Evolutionary conservation across 2,888 invertebrate genomes (phyloP).

Genomic region (Timandra comae): DNA sequence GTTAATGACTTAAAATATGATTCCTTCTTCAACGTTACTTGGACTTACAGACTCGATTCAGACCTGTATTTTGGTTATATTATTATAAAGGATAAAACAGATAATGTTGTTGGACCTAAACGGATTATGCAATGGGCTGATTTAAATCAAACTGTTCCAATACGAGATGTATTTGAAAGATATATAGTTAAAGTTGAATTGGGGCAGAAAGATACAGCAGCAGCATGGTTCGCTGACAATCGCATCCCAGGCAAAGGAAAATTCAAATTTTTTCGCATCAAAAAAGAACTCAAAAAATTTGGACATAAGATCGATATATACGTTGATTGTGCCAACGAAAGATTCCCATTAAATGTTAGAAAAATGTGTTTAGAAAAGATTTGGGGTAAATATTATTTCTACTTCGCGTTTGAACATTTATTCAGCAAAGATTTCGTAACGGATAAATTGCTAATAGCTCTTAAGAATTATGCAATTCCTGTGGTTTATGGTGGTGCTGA

Average conservation of each 20-base stretch:
- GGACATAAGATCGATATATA: constrained; percentile 32
- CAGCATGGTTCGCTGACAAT: constrained; percentile 37
- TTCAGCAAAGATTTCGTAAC: constrained; percentile 44
- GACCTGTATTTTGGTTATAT: constrained; percentile 49
- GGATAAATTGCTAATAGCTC: constrained; percentile 39
- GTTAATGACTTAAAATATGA: constrained; percentile 31
- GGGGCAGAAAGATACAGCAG: constrained; percentile 28
- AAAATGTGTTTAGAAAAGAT: constrained; percentile 28
- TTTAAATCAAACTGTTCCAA: constrained; percentile 30
- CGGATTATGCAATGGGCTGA: constrained; percentile 33
- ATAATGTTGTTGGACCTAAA: constrained; percentile 31
- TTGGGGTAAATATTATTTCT: constrained; percentile 39
- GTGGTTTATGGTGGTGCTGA: constrained; percentile 80
- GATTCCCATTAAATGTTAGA: too few species aligned
- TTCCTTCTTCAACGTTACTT: constrained; percentile 54
- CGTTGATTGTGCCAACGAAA: constrained; percentile 30
- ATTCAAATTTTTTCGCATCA: constrained; percentile 15
- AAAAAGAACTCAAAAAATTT: constrained; percentile 21
- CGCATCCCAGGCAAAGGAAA: constrained; percentile 27
- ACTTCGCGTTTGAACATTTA: constrained; percentile 44
- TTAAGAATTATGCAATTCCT: constrained; percentile 76
- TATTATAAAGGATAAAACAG: constrained; percentile 27
- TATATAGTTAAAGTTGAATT: constrained; percentile 19
- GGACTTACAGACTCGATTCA: constrained; percentile 50
- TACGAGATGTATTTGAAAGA: constrained; percentile 15